A percentile compares a stretch with the other conserved stretches of the same genome.
These are phyloP conservation scores for Sminthurinus signatus DNA, from an alignment of 1,140 invertebrate genomes.

Conservation along the genomic window DNA sequence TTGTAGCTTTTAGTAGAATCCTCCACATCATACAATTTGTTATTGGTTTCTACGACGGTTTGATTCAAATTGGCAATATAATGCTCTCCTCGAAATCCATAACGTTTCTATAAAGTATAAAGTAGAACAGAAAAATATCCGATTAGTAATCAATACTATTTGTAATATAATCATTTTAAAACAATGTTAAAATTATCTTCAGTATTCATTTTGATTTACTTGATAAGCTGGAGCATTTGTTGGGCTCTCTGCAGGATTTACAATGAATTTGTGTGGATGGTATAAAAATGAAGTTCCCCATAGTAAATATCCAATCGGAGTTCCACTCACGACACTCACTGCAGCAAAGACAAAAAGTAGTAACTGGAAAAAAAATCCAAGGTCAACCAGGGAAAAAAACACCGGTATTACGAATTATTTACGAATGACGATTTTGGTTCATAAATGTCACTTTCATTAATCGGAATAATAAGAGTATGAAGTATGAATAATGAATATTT, in stretches of 20 bases:
- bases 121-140: background rate
- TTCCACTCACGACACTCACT: background rate
- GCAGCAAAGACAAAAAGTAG: too few relatives aligned
- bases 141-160: background rate
- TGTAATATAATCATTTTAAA: background rate
- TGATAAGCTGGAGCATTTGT: constrained; percentile 15
- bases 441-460: too few relatives aligned
- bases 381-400: too few relatives aligned
- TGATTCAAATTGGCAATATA: constrained; percentile 26
- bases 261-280: constrained; percentile 16
- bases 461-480: too few relatives aligned
- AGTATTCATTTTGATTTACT: constrained; percentile 4
- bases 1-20: constrained; percentile 28
- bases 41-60: constrained; percentile 21
- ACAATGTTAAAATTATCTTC: background rate
- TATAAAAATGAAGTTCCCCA: constrained; percentile 30
- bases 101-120: constrained; percentile 8
- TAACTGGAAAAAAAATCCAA: too few relatives aligned
- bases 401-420: too few relatives aligned
- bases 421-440: too few relatives aligned
- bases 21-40: constrained; percentile 26
- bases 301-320: constrained; percentile 16
- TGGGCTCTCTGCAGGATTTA: background rate
- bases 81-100: constrained; percentile 14
- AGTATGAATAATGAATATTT: too few relatives aligned